Evolutionary conservation across 2,888 invertebrate species (phyloP).

Genomic region (Cartodere bifasciata): DNA sequence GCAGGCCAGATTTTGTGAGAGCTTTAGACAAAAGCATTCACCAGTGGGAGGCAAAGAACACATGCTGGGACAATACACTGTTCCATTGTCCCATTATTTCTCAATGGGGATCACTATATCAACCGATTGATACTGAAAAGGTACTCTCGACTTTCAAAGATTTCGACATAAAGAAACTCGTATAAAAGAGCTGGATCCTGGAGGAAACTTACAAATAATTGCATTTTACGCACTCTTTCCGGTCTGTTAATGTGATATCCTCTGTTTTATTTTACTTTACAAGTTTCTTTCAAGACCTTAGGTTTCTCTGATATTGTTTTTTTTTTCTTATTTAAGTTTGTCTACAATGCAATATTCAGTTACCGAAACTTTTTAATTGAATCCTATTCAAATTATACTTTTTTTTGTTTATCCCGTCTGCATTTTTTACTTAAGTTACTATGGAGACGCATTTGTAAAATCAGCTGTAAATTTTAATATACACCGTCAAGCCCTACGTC

Average conservation of each 20-base stretch:
- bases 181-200: slow-evolving; percentile 17
- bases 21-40: slow-evolving; percentile 28
- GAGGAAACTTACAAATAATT: slow-evolving; percentile 33
- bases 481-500: too few relatives aligned
- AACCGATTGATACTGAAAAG: slow-evolving; percentile 33
- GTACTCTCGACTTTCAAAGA: slow-evolving; percentile 33
- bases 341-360: too few relatives aligned
- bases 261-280: slow-evolving; percentile 10
- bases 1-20: slow-evolving; percentile 22
- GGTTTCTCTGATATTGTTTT: slow-evolving; percentile 9
- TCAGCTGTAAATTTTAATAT: too few relatives aligned
- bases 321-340: too few relatives aligned
- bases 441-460: too few relatives aligned
- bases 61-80: slow-evolving; percentile 31
- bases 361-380: too few relatives aligned
- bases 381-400: background rate
- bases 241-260: slow-evolving; percentile 29
- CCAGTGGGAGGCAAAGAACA: slow-evolving; percentile 32
- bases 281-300: slow-evolving; percentile 5
- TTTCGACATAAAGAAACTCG: slow-evolving; percentile 27
- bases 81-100: slow-evolving; percentile 29
- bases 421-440: background rate
- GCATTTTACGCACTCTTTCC: slow-evolving; percentile 31
- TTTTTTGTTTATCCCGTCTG: background rate
- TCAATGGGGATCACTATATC: slow-evolving; percentile 31